Evolutionary conservation across 1,140 invertebrate genomes (phyloP), one percentile per base, ranked within the genome.

Genomic region (Elymnias hypermnestra): DNA sequence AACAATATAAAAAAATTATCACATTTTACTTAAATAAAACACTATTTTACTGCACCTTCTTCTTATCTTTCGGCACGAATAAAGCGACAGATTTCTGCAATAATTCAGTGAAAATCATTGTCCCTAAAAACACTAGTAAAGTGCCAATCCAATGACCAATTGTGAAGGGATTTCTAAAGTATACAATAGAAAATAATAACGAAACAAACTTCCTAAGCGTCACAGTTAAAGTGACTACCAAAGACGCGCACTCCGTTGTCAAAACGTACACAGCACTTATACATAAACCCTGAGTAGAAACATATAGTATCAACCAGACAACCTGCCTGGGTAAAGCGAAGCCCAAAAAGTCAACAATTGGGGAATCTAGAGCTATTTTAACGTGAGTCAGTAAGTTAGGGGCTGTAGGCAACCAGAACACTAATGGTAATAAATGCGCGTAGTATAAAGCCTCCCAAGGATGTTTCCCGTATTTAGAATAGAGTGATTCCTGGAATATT

Each of bases 121-220:
- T 99, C 3, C 98, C 98, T 14, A 91, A 71, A 82, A 99, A 99
- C 0, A 99, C 97, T 22, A 97, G 81, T 3, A 91, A 46, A 0
- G 98, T 97, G 13, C 97, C 98, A 28, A 96, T 66, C 97, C 98
- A 99, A 75, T 99, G 98, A 31, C 90, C 89, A 0, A 92, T 2
- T 0, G 97, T 99, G 71, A 99, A 99, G 1, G 94, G 92, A 88
- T 99, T 99, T 51, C 92, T 87, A 76, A 99, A 99, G 74, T 98
- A 99, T 22, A 96, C 66, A 62, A 99, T 98, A 1, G 98, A 99
- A 72, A 99, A 94, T 9, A 99, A 82, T 26, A 99, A 86, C 5
- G 97, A 98, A 3, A 96, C 87, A 74, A 99, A 99, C 83, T 99
- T 99, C 19, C 98, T 88, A 33, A 99, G 77, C 0, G 98, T 99